Base-by-base conservation (phyloP, 1,140 invertebrate species). In the Tetragnatha versicolor region DNA sequence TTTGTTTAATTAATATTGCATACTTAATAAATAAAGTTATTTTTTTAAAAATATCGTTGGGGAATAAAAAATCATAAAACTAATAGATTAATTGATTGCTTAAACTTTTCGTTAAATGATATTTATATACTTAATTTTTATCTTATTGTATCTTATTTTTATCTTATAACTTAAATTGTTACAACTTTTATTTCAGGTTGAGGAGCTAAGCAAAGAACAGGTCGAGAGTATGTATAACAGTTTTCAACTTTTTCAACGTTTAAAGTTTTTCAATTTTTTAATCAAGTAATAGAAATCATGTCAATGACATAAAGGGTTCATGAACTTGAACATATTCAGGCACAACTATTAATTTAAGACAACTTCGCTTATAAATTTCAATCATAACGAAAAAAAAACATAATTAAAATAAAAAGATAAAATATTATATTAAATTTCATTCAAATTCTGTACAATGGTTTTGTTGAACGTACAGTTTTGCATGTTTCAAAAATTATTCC, bases 161-260 rank as follows among this genome's bases (percentile, higher is more conserved):
- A 0, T 12, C 22, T n/a, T 53, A n/a, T 7, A 53, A n/a, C n/a
- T n/a, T 53, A 53, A 53, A 53, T 53, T 1, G 14, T 53, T 53
- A 53, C 10, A 10, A 39, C 12, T 42, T 20, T 25, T 58, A 17
- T 39, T 60, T 22, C 45, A 79, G 66, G 82, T 77, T 63, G 83
- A 83, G 58, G 83, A 83, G 69, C 82, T 83, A 25, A 82, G 83
- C 35, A 82, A 82, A 63, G 83, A 83, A 63, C 83, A 83, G 42
- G 82, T 82, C 6, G 82, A 80, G 37, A 83, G 82, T 83, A 75
- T 83, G 82, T 81, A 31, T 37, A n/a, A n/a, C n/a, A n/a, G n/a
- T n/a, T n/a, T n/a, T n/a, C n/a, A n/a, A 6, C 2, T n/a, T 10
- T 35, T 69, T 22, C 17, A 55, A 55, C 22, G 25, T 55, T 55